phyloP scores from a whole-genome alignment of 2,113 vertebrate species.

The human (Homo sapiens) region DNA sequence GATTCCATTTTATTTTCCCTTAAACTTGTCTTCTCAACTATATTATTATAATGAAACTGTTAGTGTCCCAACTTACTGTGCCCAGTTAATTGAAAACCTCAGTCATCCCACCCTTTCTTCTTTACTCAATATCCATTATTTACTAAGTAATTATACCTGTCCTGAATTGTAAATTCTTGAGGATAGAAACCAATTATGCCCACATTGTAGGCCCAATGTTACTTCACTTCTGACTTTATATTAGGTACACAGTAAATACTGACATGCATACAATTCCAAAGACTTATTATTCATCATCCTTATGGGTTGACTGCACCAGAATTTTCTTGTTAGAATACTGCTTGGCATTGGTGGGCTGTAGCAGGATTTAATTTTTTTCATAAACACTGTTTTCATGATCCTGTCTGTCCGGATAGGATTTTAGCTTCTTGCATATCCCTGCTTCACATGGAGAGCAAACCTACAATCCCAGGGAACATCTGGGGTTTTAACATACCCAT shows the following conservation, averaged over 20 bases:
- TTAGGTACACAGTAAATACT: background rate
- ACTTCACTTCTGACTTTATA: background rate
- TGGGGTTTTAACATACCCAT: background rate
- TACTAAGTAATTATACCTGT: background rate
- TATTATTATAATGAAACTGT: background rate
- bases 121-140: background rate
- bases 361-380: background rate
- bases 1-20: background rate
- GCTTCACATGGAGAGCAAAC: background rate
- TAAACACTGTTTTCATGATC: background rate
- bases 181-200: background rate
- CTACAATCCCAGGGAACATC: background rate
- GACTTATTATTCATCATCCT: background rate
- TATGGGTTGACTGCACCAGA: background rate
- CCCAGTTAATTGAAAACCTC: background rate
- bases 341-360: background rate
- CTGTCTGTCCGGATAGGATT: background rate
- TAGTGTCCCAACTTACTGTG: background rate
- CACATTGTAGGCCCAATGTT: background rate
- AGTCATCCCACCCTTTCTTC: background rate
- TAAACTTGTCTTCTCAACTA: background rate
- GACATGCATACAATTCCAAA: background rate
- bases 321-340: background rate
- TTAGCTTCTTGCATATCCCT: background rate
- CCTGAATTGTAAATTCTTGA: background rate